Percentiles rank a stretch among this genome's conserved stretches.
phyloP scores from a whole-genome alignment of 2,888 invertebrate genomes.

The Zygogramma bicolorata region DNA sequence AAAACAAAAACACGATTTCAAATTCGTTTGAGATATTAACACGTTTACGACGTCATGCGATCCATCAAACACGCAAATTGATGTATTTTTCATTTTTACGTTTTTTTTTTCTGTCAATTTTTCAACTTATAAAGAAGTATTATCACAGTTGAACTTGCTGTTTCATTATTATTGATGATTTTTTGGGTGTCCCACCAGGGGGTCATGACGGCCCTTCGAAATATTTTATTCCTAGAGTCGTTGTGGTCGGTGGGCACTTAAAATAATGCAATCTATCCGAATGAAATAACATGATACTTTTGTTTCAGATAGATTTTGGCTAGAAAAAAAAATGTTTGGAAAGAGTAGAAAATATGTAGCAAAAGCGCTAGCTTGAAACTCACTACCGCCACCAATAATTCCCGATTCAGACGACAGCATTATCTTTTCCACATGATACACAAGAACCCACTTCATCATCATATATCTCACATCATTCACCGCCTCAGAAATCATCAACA shows the following conservation, averaged over 20 bases:
- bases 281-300: neutral
- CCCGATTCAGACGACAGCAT: neutral
- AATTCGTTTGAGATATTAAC: too few relatives aligned
- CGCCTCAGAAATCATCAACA: neutral
- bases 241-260: neutral
- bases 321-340: neutral
- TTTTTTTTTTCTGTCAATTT: neutral
- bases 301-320: neutral
- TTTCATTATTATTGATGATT: neutral
- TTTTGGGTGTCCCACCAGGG: neutral
- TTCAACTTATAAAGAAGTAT: neutral
- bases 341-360: neutral
- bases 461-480: neutral
- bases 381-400: neutral
- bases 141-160: neutral
- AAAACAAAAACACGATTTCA: too few relatives aligned
- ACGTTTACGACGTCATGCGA: neutral
- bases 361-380: slow-evolving; percentile 1
- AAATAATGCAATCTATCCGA: neutral
- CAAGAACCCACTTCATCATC: neutral
- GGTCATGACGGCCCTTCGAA: neutral
- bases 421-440: neutral
- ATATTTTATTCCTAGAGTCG: neutral
- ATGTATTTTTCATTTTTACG: neutral
- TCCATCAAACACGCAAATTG: neutral